Conservation (phyloP, 2,113 vertebrate genomes). For the Symphodus melops region DNA sequence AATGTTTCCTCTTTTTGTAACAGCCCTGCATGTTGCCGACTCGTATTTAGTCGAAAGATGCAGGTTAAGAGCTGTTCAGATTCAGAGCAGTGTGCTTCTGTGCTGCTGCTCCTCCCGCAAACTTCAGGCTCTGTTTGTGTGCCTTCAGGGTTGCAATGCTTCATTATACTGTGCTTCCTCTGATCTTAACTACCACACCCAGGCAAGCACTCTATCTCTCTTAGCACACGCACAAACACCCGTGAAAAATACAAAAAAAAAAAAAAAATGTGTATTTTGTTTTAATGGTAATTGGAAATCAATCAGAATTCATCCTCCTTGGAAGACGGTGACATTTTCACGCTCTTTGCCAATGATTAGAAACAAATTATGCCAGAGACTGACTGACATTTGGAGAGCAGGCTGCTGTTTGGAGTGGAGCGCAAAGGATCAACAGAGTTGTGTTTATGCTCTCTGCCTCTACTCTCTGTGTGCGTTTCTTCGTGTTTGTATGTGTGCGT, state of each 20-base stretch:
- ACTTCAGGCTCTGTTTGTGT: constrained; percentile 27
- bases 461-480: neutral
- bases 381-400: constrained; percentile 72
- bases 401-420: constrained; percentile 57
- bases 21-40: constrained; percentile 57
- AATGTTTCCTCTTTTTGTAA: constrained; percentile 24
- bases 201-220: neutral
- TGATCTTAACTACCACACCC: constrained; percentile 45
- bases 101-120: neutral
- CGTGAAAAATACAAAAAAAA: neutral
- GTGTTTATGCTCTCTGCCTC: constrained; percentile 45
- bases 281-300: constrained; percentile 70
- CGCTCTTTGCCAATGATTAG: constrained; percentile 67
- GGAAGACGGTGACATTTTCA: constrained; percentile 70
- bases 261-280: constrained; percentile 37
- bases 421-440: constrained; percentile 65
- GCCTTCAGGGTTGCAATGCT: constrained; percentile 16
- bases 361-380: constrained; percentile 68
- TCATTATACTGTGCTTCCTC: constrained; percentile 30
- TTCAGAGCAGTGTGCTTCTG: constrained; percentile 4
- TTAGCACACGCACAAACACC: neutral
- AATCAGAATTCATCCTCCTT: constrained; percentile 60
- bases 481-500: too few species aligned
- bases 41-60: constrained; percentile 51
- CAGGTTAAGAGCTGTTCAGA: constrained; percentile 7